Percentiles rank a stretch among this genome's conserved stretches.
phyloP scores from a whole-genome alignment of 1,140 invertebrate species.

The Diuraphis noxia region DNA sequence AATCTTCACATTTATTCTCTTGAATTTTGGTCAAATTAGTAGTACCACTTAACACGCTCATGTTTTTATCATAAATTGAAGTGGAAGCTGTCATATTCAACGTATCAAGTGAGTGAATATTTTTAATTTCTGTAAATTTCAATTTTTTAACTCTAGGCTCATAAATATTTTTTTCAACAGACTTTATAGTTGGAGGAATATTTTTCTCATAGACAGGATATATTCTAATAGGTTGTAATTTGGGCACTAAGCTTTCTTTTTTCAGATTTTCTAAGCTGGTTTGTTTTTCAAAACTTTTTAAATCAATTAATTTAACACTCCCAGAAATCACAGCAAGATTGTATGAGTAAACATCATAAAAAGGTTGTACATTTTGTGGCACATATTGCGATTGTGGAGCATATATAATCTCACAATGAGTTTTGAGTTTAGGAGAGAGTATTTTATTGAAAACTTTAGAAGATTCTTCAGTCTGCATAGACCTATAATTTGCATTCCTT shows the following conservation, averaged over 20 bases:
- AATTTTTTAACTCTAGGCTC: background rate
- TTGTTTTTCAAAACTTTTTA: background rate
- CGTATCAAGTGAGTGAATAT: background rate
- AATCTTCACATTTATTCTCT: background rate
- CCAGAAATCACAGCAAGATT: background rate
- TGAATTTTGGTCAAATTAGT: background rate
- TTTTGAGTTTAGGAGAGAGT: background rate
- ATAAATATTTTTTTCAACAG: background rate
- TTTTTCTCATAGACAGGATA: background rate
- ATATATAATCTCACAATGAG: background rate
- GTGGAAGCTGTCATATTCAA: background rate
- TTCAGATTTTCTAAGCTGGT: background rate
- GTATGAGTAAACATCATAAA: constrained; percentile 29
- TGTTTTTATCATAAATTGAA: background rate
- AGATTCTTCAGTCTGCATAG: background rate
- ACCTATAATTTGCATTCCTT: background rate
- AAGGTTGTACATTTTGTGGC: background rate
- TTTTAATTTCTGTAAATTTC: background rate
- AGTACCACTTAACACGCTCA: background rate
- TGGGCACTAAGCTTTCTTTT: background rate
- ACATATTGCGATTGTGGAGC: background rate
- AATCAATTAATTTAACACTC: background rate
- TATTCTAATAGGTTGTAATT: background rate
- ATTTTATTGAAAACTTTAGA: background rate
- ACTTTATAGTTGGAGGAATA: background rate